Evolutionary conservation across 1,140 invertebrate species (phyloP), one percentile per base, ranked within the genome.

Genomic region (Drosophila repleta): DNA sequence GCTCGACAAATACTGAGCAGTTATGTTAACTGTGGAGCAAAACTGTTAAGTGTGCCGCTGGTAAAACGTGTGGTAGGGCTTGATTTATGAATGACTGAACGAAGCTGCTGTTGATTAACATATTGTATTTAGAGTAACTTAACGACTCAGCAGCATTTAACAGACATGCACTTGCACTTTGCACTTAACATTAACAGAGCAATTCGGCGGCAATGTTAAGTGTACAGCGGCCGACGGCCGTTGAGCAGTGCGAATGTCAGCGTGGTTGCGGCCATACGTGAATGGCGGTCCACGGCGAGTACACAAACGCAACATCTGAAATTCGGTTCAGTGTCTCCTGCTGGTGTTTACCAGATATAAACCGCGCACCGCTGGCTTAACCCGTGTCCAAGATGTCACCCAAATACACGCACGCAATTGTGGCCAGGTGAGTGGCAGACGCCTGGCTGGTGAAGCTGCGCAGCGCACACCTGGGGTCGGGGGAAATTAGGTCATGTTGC

Each of bases 381-480:
- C 51, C 46, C 46, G 39, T 43, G 29, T 21, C 15, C 18, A 69
- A 67, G 46, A 89, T 89, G 85, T 90, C 81, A 43, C 81, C 70
- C 32, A 90, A 76, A 74, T 90, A 87, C 60, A 81, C 88, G 46
- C 88, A 90, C 55, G 88, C 88, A 45, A 90, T 90, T 70, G 88
- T 90, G 20, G 83, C 88, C 57, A 90, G 88, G 88, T 90, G 55
- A 77, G 76, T 61, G 24, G n/a, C 29, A 37, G 26, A 15, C 37
- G 8, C 15, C 18, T 39, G 29, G 8, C 8, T 15, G n/a, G n/a
- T n/a, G n/a, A 48, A 53, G 61, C 39, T 43, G 67, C 52, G 68
- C 67, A 69, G 66, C 35, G 66, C 48, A 20, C 26, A 46, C 53
- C 55, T 64, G 7, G 51, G 35, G n/a, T n/a, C n/a, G n/a, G 26